Base-by-base conservation (phyloP, 2,797 vertebrate genomes). In the Ctenopoma kingsleyae region DNA sequence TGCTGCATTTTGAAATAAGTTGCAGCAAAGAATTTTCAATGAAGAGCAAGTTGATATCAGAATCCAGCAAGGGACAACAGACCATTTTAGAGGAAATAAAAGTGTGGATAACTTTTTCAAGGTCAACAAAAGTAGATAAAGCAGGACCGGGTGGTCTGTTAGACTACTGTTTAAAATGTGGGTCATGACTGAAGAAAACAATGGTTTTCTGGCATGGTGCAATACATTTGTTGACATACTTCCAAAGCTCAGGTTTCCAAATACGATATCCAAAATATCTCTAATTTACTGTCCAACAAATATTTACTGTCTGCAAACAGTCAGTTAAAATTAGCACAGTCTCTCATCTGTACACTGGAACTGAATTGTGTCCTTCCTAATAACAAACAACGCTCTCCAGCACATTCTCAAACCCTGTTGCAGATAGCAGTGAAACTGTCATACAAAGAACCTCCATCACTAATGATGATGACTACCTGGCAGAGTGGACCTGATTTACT, bases 61-160 rank as follows among this genome's bases (percentile, higher is more conserved):
- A 59, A 71, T 44, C 54, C 52, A 61, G 38, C 22, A 20, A 62
- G 19, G 56, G 84, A 75, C 75, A 86, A 84, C 54, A 52, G 47
- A 32, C 40, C 41, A 54, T 56, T 66, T 65, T 19, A 66, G 36
- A 36, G 55, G 54, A 71, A 71, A 71, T 59, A 64, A 69, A 76
- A 61, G 36, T 10, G 0, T 54, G 30, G 49, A 50, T 54, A 38
- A 63, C 30, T 46, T 66, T 75, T 74, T 48, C 52, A 67, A 76
- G 60, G 54, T 72, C 27, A 74, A 76, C 60, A 74, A 76, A 73
- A 65, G 55, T 15, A 48, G 75, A 81, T 74, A 78, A 71, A 81
- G 57, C 76, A 66, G 71, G 58, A 54, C 11, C 52, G 43, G 36
- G 55, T 43, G n/a, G 38, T 36, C 25, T 46, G 47, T 16, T 23